A percentile compares a stretch with the other conserved stretches of the same genome.
These are phyloP conservation scores for Lutjanus erythropterus DNA, from an alignment of 2,113 vertebrate genomes.

Conservation along the genomic window DNA sequence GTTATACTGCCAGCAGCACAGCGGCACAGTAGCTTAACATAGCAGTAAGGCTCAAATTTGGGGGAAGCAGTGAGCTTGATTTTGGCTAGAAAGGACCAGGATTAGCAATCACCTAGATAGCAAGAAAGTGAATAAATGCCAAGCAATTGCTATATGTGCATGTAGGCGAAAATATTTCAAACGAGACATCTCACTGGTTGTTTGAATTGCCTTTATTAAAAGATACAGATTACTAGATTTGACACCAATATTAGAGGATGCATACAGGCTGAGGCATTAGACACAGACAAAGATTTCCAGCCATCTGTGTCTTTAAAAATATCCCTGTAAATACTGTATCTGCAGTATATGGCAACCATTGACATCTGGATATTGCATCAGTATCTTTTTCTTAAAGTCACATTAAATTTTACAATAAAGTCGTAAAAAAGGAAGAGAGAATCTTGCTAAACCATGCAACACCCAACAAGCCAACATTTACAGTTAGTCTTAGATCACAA, in stretches of 20 bases:
- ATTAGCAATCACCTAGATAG: no score
- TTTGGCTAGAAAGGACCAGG: no score
- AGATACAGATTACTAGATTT: slow-evolving; percentile 79
- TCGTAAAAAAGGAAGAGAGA: slow-evolving; percentile 70
- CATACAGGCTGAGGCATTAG: slow-evolving; percentile 51
- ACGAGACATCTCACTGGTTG: background rate
- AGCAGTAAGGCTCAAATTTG: no score
- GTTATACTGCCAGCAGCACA: no score
- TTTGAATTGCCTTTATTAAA: slow-evolving; percentile 84
- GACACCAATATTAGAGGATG: slow-evolving; percentile 71
- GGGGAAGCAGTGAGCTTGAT: no score
- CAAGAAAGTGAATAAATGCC: background rate
- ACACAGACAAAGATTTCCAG: slow-evolving; percentile 48
- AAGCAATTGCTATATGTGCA: background rate
- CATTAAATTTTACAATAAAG: slow-evolving; percentile 71
- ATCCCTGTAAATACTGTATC: slow-evolving; percentile 57
- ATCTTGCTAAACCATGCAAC: slow-evolving; percentile 82
- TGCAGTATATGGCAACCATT: slow-evolving; percentile 52
- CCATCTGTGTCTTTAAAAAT: slow-evolving; percentile 55
- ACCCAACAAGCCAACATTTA: slow-evolving; percentile 81
- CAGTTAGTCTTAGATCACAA: slow-evolving; percentile 73
- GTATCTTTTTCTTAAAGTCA: slow-evolving; percentile 59
- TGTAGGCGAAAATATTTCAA: background rate
- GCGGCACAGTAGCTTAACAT: no score
- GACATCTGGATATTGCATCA: slow-evolving; percentile 55